These are phyloP conservation scores for Hippocampus abdominalis DNA, from an alignment of 2,113 vertebrate genomes.

Conservation along the genomic window DNA sequence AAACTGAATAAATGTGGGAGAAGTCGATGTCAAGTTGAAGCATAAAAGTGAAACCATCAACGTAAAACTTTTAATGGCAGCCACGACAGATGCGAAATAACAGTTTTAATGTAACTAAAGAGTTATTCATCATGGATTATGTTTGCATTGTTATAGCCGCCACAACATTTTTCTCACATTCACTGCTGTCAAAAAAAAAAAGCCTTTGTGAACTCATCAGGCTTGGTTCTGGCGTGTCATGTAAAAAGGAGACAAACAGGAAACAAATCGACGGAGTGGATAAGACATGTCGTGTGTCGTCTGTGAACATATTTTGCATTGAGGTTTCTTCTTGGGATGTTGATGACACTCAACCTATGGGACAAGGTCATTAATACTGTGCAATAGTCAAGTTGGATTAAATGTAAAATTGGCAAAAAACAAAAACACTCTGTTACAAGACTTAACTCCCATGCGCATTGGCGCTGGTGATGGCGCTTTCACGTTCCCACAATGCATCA, in stretches of 20 bases:
- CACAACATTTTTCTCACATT: constrained; percentile 32
- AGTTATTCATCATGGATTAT: constrained; percentile 13
- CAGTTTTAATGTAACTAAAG: neutral
- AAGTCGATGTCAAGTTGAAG: constrained; percentile 14
- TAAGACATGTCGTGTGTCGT: constrained; percentile 21
- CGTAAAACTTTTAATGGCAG: constrained; percentile 44
- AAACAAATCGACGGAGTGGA: neutral
- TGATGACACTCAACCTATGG: constrained; percentile 65
- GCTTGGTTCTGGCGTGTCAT: neutral
- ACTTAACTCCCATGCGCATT: constrained; percentile 35
- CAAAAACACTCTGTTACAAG: neutral
- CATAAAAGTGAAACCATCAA: constrained; percentile 29
- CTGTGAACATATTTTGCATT: constrained; percentile 58
- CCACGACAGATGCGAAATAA: constrained; percentile 25
- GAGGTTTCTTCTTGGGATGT: constrained; percentile 62
- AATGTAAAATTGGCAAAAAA: constrained; percentile 41
- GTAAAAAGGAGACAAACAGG: neutral
- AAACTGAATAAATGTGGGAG: constrained; percentile 8
- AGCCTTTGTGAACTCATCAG: neutral
- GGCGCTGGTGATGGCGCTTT: constrained; percentile 26
- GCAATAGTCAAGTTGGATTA: constrained; percentile 68
- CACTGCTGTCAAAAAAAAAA: constrained; percentile 17
- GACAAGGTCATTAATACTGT: constrained; percentile 73
- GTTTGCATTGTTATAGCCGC: constrained; percentile 7
- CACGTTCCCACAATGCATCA: constrained; percentile 13